Evolutionary conservation across 2,113 vertebrate genomes (phyloP).

Genomic region (Pseudorasbora parva): DNA sequence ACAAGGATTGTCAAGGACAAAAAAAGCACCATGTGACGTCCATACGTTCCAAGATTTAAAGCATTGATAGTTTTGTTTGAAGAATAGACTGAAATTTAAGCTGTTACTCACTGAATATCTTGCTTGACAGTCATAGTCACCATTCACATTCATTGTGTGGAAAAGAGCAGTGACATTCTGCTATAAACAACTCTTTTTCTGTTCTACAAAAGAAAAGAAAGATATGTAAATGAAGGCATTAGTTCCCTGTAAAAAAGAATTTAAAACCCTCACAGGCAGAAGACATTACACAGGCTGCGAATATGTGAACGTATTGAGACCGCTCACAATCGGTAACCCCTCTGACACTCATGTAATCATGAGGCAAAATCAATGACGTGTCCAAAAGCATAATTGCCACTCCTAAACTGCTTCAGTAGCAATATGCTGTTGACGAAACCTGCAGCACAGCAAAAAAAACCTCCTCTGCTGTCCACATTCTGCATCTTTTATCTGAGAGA

Average conservation of each 20-base stretch:
- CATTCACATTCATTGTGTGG: neutral
- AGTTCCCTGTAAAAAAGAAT: neutral
- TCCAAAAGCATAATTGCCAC: slow-evolving; percentile 82
- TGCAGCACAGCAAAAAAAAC: slow-evolving; percentile 76
- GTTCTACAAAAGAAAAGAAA: neutral
- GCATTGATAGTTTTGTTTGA: neutral
- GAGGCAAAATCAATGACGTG: slow-evolving; percentile 83
- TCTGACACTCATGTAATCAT: slow-evolving; percentile 79
- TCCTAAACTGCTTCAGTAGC: slow-evolving; percentile 79
- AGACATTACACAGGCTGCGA: slow-evolving; percentile 42
- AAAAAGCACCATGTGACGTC: too few species aligned
- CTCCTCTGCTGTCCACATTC: slow-evolving; percentile 56
- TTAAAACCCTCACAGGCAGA: neutral
- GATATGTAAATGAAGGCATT: neutral
- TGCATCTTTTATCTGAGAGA: neutral
- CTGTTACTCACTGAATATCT: neutral
- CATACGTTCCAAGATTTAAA: neutral
- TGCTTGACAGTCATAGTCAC: neutral
- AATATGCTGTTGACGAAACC: slow-evolving; percentile 78
- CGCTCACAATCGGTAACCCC: slow-evolving; percentile 62
- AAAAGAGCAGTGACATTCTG: neutral
- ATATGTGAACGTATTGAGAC: slow-evolving; percentile 50
- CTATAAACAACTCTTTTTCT: neutral
- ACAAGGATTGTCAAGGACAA: too few species aligned
- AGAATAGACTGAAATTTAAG: slow-evolving; percentile 34